These are phyloP conservation scores for Melanchra persicariae DNA, from an alignment of 2,888 invertebrate species.

Conservation along the genomic window DNA sequence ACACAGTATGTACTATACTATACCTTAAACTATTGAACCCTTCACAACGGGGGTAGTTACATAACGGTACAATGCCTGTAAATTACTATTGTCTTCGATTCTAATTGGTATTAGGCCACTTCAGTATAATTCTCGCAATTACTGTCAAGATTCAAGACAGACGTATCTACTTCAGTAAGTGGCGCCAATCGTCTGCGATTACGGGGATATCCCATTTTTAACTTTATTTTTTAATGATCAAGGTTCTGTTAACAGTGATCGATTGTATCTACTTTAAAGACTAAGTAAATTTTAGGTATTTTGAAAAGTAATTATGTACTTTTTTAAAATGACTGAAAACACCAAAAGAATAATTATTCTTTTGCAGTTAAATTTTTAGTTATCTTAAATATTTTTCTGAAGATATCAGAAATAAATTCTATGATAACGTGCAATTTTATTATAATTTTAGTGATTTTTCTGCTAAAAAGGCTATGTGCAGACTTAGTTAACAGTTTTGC, in stretches of 20 bases:
- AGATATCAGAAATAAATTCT: too few species aligned
- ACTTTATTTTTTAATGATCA: constrained; percentile 1
- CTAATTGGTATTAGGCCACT: constrained; percentile 58
- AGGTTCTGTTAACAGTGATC: background rate
- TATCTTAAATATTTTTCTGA: too few species aligned
- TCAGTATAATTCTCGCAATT: constrained; percentile 67
- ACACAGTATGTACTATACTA: background rate
- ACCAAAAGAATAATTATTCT: too few species aligned
- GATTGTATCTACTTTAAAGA: too few species aligned
- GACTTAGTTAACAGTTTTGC: too few species aligned
- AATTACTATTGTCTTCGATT: constrained; percentile 60
- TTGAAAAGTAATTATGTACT: too few species aligned
- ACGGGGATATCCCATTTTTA: constrained; percentile 16
- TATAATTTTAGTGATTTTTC: background rate
- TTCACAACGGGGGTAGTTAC: constrained; percentile 28
- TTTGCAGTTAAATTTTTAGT: too few species aligned
- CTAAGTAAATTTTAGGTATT: too few species aligned
- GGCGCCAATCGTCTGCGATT: constrained; percentile 25
- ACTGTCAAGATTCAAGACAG: constrained; percentile 62
- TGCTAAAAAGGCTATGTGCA: too few species aligned
- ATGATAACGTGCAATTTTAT: too few species aligned
- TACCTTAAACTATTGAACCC: background rate
- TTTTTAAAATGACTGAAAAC: too few species aligned
- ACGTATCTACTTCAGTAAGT: constrained; percentile 50
- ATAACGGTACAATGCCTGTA: constrained; percentile 46